phyloP scores from a whole-genome alignment of 2,797 vertebrate genomes.

The Adrianichthys oophorus region DNA sequence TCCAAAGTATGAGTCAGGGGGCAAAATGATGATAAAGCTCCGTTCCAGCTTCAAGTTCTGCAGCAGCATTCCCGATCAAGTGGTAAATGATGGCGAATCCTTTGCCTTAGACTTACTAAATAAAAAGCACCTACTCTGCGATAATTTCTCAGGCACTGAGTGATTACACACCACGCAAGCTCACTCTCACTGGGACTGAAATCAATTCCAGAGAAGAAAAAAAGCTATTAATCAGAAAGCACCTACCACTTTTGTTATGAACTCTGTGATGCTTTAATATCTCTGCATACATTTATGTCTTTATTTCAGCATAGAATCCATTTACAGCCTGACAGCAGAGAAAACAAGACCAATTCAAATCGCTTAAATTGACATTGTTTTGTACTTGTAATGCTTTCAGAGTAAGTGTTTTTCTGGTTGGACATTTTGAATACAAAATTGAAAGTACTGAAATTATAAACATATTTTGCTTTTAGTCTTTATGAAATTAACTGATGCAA shows the following conservation, averaged over 20 bases:
- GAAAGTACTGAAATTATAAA: constrained; percentile 11
- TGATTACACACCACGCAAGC: constrained; percentile 34
- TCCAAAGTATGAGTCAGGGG: constrained; percentile 11
- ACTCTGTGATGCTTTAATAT: constrained; percentile 38
- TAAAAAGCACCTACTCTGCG: constrained; percentile 40
- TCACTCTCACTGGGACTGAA: constrained; percentile 23
- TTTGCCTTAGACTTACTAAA: constrained; percentile 31
- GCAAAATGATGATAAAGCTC: not conserved
- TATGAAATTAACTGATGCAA: not conserved
- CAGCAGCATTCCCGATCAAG: constrained; percentile 1
- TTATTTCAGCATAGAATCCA: constrained; percentile 30
- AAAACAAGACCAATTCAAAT: constrained; percentile 35
- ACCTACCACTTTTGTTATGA: constrained; percentile 28
- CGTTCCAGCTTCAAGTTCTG: not conserved
- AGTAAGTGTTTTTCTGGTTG: constrained; percentile 22
- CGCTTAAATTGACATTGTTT: constrained; percentile 31
- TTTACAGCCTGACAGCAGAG: constrained; percentile 30
- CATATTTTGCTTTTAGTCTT: not conserved
- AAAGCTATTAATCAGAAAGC: constrained; percentile 34
- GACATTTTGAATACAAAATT: constrained; percentile 15
- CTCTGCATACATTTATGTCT: constrained; percentile 33
- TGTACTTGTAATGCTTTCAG: constrained; percentile 47
- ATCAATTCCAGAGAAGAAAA: constrained; percentile 36
- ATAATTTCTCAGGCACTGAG: constrained; percentile 42
- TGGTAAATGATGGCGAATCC: constrained; percentile 14